phyloP scores from a whole-genome alignment of 2,113 vertebrate species.

The Collichthys lucidus region DNA sequence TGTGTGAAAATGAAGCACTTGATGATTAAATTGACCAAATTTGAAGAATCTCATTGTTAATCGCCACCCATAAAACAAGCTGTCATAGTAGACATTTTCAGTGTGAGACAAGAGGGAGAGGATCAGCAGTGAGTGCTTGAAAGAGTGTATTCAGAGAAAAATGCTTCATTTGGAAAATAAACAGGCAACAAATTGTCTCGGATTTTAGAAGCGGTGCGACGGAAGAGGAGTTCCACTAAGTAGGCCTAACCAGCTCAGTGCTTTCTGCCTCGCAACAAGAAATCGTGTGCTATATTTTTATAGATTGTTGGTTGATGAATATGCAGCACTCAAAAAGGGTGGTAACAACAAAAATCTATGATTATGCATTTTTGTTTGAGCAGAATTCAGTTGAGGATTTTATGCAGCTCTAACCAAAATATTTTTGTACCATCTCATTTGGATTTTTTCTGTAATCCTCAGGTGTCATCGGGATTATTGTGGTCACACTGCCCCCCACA shows the following conservation, averaged over 20 bases:
- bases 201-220: not conserved
- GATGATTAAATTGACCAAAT: conserved; percentile 7
- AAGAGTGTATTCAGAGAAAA: not conserved
- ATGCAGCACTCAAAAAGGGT: not conserved
- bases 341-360: conserved; percentile 8
- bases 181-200: not conserved
- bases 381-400: not conserved
- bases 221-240: conserved; percentile 1
- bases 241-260: not conserved
- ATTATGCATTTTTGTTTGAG: not conserved
- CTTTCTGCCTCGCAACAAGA: not conserved
- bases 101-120: not conserved
- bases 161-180: conserved; percentile 7
- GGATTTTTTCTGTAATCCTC: not conserved
- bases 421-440: not conserved
- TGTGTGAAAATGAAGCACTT: conserved; percentile 3
- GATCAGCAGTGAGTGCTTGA: not conserved
- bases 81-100: not conserved
- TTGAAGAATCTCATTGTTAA: conserved; percentile 10
- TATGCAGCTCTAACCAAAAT: not conserved
- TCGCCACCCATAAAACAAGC: conserved; percentile 10
- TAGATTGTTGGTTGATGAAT: too few species aligned
- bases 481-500: conserved; percentile 74
- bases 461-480: conserved; percentile 42
- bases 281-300: too few species aligned